A percentile compares a stretch with the other conserved stretches of the same genome.
Evolutionary conservation across 2,888 invertebrate genomes (phyloP).

Genomic region (Boloria euphrosyne): DNA sequence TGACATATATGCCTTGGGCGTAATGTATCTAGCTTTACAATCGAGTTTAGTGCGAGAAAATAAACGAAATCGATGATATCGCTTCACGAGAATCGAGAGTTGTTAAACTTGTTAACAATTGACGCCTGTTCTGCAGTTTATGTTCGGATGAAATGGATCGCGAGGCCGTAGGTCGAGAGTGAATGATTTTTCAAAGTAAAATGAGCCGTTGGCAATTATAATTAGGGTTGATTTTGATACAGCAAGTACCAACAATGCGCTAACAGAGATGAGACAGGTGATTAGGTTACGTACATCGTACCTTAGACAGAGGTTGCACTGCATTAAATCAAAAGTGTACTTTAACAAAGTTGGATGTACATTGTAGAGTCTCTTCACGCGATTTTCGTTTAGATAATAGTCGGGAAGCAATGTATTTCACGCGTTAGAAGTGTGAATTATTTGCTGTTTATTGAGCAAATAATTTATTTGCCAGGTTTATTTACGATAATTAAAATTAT

Average conservation of each 20-base stretch:
- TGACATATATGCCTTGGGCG: constrained; percentile 57
- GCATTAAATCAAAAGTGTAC: constrained; percentile 42
- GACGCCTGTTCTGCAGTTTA: constrained; percentile 78
- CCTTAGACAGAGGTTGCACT: constrained; percentile 50
- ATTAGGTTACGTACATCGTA: constrained; percentile 62
- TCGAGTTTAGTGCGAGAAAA: constrained; percentile 72
- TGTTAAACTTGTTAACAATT: constrained; percentile 80
- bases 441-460: constrained; percentile 28
- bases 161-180: constrained; percentile 71
- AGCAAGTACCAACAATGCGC: constrained; percentile 60
- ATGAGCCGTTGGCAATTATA: constrained; percentile 33
- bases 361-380: constrained; percentile 35
- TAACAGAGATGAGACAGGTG: constrained; percentile 67
- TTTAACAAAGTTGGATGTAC: constrained; percentile 39
- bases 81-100: constrained; percentile 76
- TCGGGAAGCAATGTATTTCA: constrained; percentile 38
- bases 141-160: constrained; percentile 79
- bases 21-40: constrained; percentile 70
- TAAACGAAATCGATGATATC: constrained; percentile 77
- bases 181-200: constrained; percentile 39
- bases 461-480: constrained; percentile 31
- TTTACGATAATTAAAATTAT: constrained; percentile 29
- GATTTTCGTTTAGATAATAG: constrained; percentile 37
- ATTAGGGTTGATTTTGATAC: constrained; percentile 51
- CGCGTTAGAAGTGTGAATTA: constrained; percentile 36